Evolutionary conservation across 2,888 invertebrate genomes (phyloP), one percentile per base, ranked within the genome.

Genomic region (Apodemia hepburni): DNA sequence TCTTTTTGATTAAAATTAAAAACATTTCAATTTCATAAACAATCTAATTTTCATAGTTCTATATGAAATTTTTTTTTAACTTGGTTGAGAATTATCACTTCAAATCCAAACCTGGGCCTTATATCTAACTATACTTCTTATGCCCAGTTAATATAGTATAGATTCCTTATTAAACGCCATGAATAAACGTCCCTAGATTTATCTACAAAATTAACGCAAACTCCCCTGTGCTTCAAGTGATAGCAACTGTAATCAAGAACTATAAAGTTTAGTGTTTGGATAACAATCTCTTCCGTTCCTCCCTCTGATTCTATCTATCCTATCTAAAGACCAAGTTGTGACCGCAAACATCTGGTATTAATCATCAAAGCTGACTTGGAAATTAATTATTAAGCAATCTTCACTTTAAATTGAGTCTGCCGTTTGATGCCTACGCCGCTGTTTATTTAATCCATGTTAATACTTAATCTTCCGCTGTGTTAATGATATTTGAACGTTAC

Each of bases 261-360:
- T 42, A 22, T 51, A 51, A 51, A 51, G 51, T 51, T 51, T 51
- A 22, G 11, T 51, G 51, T 51, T 51, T 51, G 51, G 51, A 51
- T 51, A 27, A 51, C 51, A 18, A 51, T 51, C 51, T 51, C 51
- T 51, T 51, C 51, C 51, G 18, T 22, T 22, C 42, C 15, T 42
- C 15, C 11, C 18, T 27, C 51, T 27, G 51, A 54, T 27, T 54
- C 51, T 15, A 54, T 54, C 51, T 54, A 42, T 42, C 15, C 22
- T 54, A 54, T 54, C 22, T 54, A 54, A 15, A 54, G 12, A 22
- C 12, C 5, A 7, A 54, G 54, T 54, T 54, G 27, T 27, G 54
- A 27, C 18, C 27, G 54, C 22, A 54, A 54, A 54, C 54, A 54
- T 54, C 54, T 54, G 54, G 54, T 54, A 54, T 54, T 54, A 54